These are phyloP conservation scores for Psittacula echo DNA, from an alignment of 2,797 vertebrate genomes.

Conservation along the genomic window DNA sequence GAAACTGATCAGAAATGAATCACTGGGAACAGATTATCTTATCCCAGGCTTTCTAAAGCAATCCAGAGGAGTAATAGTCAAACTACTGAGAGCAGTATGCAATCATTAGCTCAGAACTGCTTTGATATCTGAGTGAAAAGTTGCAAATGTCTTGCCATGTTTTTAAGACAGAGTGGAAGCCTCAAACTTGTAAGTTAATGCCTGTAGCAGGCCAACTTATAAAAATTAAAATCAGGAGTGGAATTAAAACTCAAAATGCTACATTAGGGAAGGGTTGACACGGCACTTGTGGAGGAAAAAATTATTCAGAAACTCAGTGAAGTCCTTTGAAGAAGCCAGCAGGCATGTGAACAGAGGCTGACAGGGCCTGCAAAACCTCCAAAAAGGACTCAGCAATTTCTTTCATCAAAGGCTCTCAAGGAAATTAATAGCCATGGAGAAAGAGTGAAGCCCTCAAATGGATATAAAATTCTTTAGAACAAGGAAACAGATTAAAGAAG, in stretches of 20 bases:
- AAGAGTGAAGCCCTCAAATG: not conserved
- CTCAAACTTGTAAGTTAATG: not conserved
- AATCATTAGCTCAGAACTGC: constrained; percentile 3
- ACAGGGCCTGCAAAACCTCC: not conserved
- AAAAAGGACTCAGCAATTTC: not conserved
- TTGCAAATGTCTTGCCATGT: not conserved
- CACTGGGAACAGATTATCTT: not conserved
- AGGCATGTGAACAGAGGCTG: not conserved
- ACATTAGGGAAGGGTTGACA: not conserved
- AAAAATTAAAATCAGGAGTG: not conserved
- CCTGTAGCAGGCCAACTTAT: not conserved
- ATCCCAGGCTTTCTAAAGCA: not conserved
- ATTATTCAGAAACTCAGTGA: not conserved
- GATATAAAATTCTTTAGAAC: not conserved
- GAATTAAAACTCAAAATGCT: constrained; percentile 7
- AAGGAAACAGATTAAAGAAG: not conserved
- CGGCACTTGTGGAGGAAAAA: not conserved
- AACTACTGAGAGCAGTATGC: not conserved
- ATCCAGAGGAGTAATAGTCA: not conserved
- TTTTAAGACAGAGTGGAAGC: not conserved
- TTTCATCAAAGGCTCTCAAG: constrained; percentile 2
- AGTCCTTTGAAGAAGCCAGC: constrained; percentile 20
- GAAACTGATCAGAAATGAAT: constrained; percentile 6
- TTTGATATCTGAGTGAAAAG: not conserved
- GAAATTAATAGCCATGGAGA: not conserved